phyloP scores from a whole-genome alignment of 2,113 vertebrate genomes.

The Lagopus leucura region DNA sequence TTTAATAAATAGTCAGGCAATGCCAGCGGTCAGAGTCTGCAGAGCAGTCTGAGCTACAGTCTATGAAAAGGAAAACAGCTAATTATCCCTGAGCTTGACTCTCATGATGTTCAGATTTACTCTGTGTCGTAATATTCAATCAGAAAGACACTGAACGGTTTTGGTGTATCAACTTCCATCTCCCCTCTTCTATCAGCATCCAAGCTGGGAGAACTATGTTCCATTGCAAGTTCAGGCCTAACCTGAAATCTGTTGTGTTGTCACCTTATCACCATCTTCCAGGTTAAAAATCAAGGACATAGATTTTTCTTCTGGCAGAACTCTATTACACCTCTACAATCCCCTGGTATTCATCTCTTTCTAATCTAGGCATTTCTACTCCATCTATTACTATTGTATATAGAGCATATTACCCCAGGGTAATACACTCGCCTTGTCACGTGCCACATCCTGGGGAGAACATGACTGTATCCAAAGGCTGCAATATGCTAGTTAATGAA shows the following conservation, averaged over 20 bases:
- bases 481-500: neutral
- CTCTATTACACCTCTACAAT: constrained; percentile 54
- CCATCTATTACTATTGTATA: constrained; percentile 2
- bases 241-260: neutral
- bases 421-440: neutral
- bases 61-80: neutral
- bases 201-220: neutral
- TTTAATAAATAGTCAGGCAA: neutral
- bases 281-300: constrained; percentile 68
- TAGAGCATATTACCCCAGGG: constrained; percentile 41
- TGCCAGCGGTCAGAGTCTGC: neutral
- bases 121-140: neutral
- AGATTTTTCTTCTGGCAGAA: constrained; percentile 31
- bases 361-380: constrained; percentile 49
- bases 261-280: constrained; percentile 59
- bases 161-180: accelerated
- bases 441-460: neutral
- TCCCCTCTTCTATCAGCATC: neutral
- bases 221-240: neutral
- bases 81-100: neutral
- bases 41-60: neutral
- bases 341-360: constrained; percentile 50
- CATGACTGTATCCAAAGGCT: neutral
- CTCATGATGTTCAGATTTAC: neutral
- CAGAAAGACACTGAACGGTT: neutral